Evolutionary conservation across 1,140 invertebrate genomes (phyloP).

Genomic region (Asbolus verrucosus): DNA sequence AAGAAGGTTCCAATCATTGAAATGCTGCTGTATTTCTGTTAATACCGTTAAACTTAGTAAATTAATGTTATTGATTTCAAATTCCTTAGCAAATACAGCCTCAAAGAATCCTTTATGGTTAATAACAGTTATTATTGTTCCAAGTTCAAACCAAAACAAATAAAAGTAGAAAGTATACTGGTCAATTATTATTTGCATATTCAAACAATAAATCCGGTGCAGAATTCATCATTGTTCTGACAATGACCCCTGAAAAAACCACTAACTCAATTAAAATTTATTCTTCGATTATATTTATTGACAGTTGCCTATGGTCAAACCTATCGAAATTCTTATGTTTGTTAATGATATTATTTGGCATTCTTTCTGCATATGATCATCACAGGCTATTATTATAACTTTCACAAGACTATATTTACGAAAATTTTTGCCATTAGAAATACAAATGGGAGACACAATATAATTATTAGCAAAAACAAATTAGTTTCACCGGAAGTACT

Average conservation of each 20-base stretch:
- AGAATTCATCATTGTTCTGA: conserved; percentile 13
- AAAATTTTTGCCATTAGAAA: conserved; percentile 17
- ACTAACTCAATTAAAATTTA: neutral
- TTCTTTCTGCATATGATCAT: conserved; percentile 4
- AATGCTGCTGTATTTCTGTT: too few relatives aligned
- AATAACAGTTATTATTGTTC: too few relatives aligned
- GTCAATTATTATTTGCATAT: conserved; percentile 12
- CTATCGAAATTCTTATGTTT: neutral
- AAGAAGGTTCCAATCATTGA: too few relatives aligned
- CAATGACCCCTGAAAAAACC: conserved; percentile 3
- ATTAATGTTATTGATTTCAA: too few relatives aligned
- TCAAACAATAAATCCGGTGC: conserved; percentile 2
- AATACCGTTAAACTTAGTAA: too few relatives aligned
- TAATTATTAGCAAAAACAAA: conserved; percentile 26
- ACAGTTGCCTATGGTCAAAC: conserved; percentile 25
- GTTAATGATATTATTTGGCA: conserved; percentile 12
- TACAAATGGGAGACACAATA: neutral
- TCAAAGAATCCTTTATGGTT: too few relatives aligned
- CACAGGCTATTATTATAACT: neutral
- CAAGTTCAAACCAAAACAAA: neutral
- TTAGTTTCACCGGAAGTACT: conserved; percentile 28
- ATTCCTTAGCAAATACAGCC: too few relatives aligned
- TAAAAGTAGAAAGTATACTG: conserved; percentile 8
- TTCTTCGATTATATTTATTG: neutral
- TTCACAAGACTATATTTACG: neutral